Evolutionary conservation across 2,113 vertebrate genomes (phyloP).

Genomic region (Atlantisia rogersi): DNA sequence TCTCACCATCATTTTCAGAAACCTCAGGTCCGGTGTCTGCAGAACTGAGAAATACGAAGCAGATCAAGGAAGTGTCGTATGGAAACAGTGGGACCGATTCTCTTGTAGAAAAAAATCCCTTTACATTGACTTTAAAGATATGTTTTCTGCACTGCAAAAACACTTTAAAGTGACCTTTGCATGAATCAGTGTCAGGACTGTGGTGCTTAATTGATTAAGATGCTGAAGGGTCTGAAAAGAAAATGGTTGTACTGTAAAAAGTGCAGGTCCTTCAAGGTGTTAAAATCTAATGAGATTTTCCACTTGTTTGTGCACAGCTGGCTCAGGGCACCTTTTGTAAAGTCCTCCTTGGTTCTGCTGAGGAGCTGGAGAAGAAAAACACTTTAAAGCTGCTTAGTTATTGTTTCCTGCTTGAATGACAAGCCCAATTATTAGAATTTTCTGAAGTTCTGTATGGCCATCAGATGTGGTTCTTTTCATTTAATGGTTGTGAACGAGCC

Average conservation of each 20-base stretch:
- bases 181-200: background rate
- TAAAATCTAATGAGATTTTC: constrained; percentile 62
- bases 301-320: background rate
- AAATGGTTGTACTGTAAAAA: background rate
- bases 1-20: background rate
- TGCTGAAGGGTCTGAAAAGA: background rate
- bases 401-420: background rate
- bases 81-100: background rate
- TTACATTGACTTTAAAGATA: background rate
- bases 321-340: background rate
- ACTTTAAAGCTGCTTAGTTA: background rate
- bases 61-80: background rate
- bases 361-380: background rate
- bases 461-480: background rate
- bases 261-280: constrained; percentile 7
- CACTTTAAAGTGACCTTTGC: background rate
- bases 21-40: background rate
- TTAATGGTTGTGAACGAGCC: background rate
- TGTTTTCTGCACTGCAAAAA: background rate
- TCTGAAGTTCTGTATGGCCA: background rate
- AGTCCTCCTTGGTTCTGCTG: background rate
- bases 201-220: constrained; percentile 28
- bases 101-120: background rate
- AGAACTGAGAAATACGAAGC: background rate
- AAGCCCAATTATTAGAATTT: background rate